Percentiles rank a stretch among this genome's conserved stretches.
phyloP scores from a whole-genome alignment of 2,113 vertebrate species.

The Neopipo cinnamomea region DNA sequence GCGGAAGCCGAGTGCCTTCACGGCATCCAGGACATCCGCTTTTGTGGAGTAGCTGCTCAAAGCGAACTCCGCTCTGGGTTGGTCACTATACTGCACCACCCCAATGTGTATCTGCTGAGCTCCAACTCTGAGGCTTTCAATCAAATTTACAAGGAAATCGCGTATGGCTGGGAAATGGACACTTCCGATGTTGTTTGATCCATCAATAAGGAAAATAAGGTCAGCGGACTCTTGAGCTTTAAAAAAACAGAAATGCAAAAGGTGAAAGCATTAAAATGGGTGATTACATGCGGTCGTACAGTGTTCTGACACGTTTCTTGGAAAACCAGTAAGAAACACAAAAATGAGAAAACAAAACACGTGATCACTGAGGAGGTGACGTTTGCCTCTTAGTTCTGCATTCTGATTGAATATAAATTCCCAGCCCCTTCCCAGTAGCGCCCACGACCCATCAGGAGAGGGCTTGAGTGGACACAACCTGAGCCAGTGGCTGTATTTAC shows the following conservation, averaged over 20 bases:
- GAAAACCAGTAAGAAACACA: slow-evolving; percentile 85
- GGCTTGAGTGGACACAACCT: background rate
- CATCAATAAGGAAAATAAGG: slow-evolving; percentile 99
- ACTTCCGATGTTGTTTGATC: slow-evolving; percentile 96
- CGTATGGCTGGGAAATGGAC: slow-evolving; percentile 88
- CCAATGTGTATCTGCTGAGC: slow-evolving; percentile 86
- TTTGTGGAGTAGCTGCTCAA: slow-evolving; percentile 87
- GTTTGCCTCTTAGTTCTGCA: slow-evolving; percentile 85
- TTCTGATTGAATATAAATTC: slow-evolving; percentile 86
- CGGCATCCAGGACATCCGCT: slow-evolving; percentile 80
- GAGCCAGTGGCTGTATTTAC: background rate
- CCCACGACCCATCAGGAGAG: background rate
- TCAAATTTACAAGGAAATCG: slow-evolving; percentile 90
- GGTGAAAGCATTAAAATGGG: slow-evolving; percentile 90
- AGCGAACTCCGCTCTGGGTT: slow-evolving; percentile 85
- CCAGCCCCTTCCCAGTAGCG: background rate
- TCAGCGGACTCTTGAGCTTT: slow-evolving; percentile 96
- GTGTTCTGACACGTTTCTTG: slow-evolving; percentile 80
- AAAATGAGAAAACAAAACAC: slow-evolving; percentile 69
- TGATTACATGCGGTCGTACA: slow-evolving; percentile 81
- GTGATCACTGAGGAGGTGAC: slow-evolving; percentile 43
- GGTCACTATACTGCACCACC: slow-evolving; percentile 86
- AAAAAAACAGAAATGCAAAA: slow-evolving; percentile 87
- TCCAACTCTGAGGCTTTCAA: slow-evolving; percentile 89
- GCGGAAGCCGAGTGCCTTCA: slow-evolving; percentile 81